phyloP scores from a whole-genome alignment of 2,888 invertebrate species.

The Ctenicera cuprea region DNA sequence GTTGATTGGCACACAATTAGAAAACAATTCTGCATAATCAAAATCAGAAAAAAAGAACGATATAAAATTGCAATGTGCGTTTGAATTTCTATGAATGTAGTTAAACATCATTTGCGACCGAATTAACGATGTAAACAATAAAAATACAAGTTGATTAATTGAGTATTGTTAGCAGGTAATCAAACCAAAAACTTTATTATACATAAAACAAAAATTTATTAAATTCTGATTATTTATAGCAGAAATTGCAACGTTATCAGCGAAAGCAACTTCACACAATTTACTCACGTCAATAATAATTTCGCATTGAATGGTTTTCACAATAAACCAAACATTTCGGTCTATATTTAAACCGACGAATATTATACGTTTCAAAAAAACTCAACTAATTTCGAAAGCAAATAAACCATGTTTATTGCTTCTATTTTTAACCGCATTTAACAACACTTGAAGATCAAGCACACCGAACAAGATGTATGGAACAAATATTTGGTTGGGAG shows the following conservation, averaged over 20 bases:
- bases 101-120: slow-evolving; percentile 39
- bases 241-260: slow-evolving; percentile 26
- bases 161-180: slow-evolving; percentile 40
- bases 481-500: slow-evolving; percentile 67
- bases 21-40: slow-evolving; percentile 26
- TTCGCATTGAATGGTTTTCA: slow-evolving; percentile 15
- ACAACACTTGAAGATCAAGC: slow-evolving; percentile 61
- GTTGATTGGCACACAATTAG: slow-evolving; percentile 28
- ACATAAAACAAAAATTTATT: slow-evolving; percentile 37
- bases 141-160: slow-evolving; percentile 39
- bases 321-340: slow-evolving; percentile 15
- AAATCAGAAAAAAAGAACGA: not conserved
- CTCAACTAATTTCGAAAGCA: slow-evolving; percentile 67
- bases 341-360: slow-evolving; percentile 36
- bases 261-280: slow-evolving; percentile 21
- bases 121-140: slow-evolving; percentile 42
- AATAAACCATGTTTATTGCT: slow-evolving; percentile 68
- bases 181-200: slow-evolving; percentile 36
- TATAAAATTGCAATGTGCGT: slow-evolving; percentile 24
- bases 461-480: slow-evolving; percentile 62
- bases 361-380: slow-evolving; percentile 52
- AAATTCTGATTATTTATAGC: slow-evolving; percentile 29
- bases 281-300: slow-evolving; percentile 29
- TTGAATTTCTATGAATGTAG: slow-evolving; percentile 25
- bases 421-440: slow-evolving; percentile 62